phyloP scores from a whole-genome alignment of 2,888 invertebrate species.

The Chouioia cunea region DNA sequence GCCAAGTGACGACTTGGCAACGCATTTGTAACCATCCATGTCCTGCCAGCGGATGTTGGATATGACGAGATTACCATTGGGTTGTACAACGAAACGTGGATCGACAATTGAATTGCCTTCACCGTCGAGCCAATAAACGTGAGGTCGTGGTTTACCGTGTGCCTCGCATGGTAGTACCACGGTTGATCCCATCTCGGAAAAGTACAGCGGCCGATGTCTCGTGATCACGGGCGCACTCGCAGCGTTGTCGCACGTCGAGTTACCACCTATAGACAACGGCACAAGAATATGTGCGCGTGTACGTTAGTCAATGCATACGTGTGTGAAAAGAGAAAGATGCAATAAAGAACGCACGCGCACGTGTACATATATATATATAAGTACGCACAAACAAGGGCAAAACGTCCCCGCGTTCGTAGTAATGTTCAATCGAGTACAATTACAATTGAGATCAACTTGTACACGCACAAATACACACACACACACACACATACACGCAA shows the following conservation, averaged over 20 bases:
- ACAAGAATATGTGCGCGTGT: no score
- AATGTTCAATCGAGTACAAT: neutral
- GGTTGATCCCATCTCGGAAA: conserved; percentile 72
- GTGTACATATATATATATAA: no score
- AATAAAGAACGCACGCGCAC: no score
- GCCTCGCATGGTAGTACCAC: conserved; percentile 80
- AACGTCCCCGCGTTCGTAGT: no score
- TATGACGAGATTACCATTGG: conserved; percentile 84
- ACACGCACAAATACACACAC: neutral
- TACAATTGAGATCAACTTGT: no score
- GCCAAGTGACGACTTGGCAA: conserved; percentile 76
- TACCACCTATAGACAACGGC: neutral
- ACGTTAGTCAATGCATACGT: neutral
- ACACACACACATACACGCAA: neutral
- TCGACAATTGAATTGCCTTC: conserved; percentile 65
- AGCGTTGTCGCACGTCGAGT: neutral
- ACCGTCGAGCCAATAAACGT: conserved; percentile 77
- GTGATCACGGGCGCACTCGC: conserved; percentile 54
- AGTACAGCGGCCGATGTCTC: conserved; percentile 62
- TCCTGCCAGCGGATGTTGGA: conserved; percentile 80
- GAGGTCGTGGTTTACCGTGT: conserved; percentile 74
- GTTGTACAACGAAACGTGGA: conserved; percentile 67
- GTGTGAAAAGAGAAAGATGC: no score
- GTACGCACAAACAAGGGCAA: no score
- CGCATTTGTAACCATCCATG: conserved; percentile 87